Conservation (phyloP, 1,140 invertebrate species). For the Bathynomus jamesi region DNA sequence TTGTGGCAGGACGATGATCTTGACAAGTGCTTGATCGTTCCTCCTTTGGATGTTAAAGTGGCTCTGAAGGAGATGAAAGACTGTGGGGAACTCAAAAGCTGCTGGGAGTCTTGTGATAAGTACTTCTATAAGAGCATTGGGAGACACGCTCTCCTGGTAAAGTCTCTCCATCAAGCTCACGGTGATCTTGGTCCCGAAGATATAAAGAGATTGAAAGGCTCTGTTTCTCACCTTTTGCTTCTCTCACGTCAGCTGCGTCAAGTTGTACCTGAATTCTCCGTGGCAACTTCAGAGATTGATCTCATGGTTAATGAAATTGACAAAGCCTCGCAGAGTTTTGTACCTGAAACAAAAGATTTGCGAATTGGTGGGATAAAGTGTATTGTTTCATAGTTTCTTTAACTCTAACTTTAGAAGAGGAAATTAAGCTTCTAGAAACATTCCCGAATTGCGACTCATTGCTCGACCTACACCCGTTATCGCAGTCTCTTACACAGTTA, state of each 20-base stretch:
- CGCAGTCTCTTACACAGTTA: background rate
- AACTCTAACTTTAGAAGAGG: background rate
- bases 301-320: background rate
- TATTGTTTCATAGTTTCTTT: background rate
- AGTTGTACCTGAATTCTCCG: background rate
- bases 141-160: slow-evolving; percentile 57
- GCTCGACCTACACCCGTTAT: background rate
- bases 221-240: slow-evolving; percentile 56
- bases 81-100: slow-evolving; percentile 40
- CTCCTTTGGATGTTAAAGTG: slow-evolving; percentile 39
- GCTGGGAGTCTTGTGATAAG: slow-evolving; percentile 65
- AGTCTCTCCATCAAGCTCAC: slow-evolving; percentile 54
- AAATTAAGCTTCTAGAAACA: background rate
- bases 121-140: slow-evolving; percentile 67
- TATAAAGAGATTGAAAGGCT: slow-evolving; percentile 76
- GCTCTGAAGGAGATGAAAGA: slow-evolving; percentile 41
- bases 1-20: slow-evolving; percentile 30
- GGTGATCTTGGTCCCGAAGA: slow-evolving; percentile 70
- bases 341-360: background rate
- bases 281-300: background rate
- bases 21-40: slow-evolving; percentile 25
- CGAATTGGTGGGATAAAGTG: background rate
- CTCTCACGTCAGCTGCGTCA: slow-evolving; percentile 15
- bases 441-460: background rate
- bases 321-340: background rate